Base-by-base conservation (phyloP, 37 sponge, comb jelly and placozoan genomes). In the Geodia barretti region DNA sequence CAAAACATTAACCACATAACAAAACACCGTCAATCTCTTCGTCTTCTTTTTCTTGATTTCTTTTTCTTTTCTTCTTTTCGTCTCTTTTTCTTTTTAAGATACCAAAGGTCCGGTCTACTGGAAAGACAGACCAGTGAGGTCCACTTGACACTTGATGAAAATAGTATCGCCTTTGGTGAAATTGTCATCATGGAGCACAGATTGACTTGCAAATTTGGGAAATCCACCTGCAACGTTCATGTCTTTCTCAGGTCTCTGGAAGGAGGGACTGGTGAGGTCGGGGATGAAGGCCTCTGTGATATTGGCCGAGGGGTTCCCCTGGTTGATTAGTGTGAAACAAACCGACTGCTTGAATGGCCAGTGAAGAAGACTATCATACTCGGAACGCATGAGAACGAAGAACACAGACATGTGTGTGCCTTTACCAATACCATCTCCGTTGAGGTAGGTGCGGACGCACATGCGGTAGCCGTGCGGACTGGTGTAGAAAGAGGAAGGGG, bases 361-460 rank as follows among this genome's bases (percentile, higher is more conserved):
- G 1, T 33, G 21, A 0, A 90, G 78, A 32, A 90, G 77, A 39
- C 65, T 64, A 64, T 90, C 91, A 72, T 90, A 83, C 73, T 90
- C 91, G 11, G 78, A 77, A 26, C 69, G 67, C 91, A 90, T 90
- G 41, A 90, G 42, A 29, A 90, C 91, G 37, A 90, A 75, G 68
- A 86, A 90, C 32, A 90, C 68, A 0, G 87, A 86, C 25, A 90
- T 35, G 59, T 90, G 82, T 2, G 91, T 72, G 1, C 87, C 87
- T 66, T 90, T 90, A 8, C 91, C 91, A 62, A 58, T 42, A 30
- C 91, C 91, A 43, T 90, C 91, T 14, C 91, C 91, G 72, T 90
- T 86, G 4, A 90, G 73, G 77, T 90, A 90, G 20, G 66, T 66
- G 2, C 91, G 39, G 32, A 86, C 33, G 60, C 91, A 90, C 86